Percentiles rank a stretch among this genome's conserved stretches.
Evolutionary conservation across 2,888 invertebrate species (phyloP).

Genomic region (Leptinotarsa haldemani): DNA sequence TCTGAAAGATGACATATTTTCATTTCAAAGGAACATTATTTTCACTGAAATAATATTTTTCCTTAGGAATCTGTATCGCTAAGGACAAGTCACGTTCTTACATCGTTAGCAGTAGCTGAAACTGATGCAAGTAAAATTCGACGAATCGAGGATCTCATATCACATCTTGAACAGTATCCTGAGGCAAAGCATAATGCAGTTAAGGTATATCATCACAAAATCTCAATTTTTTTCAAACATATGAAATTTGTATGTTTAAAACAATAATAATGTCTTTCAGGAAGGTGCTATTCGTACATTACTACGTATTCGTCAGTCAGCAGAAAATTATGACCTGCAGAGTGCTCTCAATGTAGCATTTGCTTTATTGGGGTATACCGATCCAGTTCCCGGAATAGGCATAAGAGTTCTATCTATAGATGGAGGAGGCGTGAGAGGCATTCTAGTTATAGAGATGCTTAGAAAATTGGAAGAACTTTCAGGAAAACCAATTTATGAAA

Average conservation of each 20-base stretch:
- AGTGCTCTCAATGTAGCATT: conserved; percentile 69
- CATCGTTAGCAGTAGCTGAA: conserved; percentile 72
- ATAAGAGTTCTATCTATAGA: conserved; percentile 87
- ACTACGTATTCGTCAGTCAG: conserved; percentile 69
- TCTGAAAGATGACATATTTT: too few species aligned
- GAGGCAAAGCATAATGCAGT: conserved; percentile 79
- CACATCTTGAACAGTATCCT: conserved; percentile 80
- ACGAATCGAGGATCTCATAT: conserved; percentile 77
- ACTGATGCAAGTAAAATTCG: conserved; percentile 70
- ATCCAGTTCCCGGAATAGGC: conserved; percentile 77
- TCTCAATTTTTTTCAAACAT: too few species aligned
- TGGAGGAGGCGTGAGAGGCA: conserved; percentile 91
- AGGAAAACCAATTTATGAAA: conserved; percentile 75
- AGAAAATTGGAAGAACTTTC: conserved; percentile 80
- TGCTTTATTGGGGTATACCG: conserved; percentile 78
- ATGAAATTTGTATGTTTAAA: too few species aligned
- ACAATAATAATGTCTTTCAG: conserved; percentile 61
- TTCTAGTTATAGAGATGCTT: conserved; percentile 86
- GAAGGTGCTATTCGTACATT: conserved; percentile 77
- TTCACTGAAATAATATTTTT: too few species aligned
- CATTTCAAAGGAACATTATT: too few species aligned
- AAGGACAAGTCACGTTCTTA: conserved; percentile 75
- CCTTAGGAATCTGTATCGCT: conserved; percentile 62
- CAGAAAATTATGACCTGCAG: conserved; percentile 59
- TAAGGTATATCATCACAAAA: conserved; percentile 67